Base-by-base conservation (phyloP, 2,797 vertebrate genomes). In the Arrhamphus sclerolepis region DNA sequence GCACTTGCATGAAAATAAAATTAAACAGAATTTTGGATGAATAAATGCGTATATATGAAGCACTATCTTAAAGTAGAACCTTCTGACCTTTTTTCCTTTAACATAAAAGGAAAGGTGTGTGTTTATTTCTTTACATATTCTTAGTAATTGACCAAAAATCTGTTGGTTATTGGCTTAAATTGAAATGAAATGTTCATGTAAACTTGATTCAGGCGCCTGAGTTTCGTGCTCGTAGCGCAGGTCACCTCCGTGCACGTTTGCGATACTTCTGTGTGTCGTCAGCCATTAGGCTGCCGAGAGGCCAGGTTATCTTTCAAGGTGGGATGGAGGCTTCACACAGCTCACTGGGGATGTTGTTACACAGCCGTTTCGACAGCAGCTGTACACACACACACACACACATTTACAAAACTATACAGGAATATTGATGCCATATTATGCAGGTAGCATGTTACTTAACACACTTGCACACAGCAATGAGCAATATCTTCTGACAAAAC, bases 291-390 rank as follows among this genome's bases (percentile, higher is more conserved):
- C 68, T 61, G 72, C 62, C 50, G 66, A 71, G 67, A 70, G 44
- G 64, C 62, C 7, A 47, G 42, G 70, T 72, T 82, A 79, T 84
- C 72, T 67, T 74, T 84, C 73, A 78, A 62, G 69, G 75, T 66
- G 76, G 76, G 78, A 70, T 56, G 56, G 63, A 80, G 56, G 73
- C 67, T 72, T 70, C 60, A 34, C 62, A 62, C 66, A 56, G 72
- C 41, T 70, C 87, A 66, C 87, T 61, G 62, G 84, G 87, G 81
- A 87, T 41, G 66, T 85, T 75, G 78, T 86, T 85, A 79, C 53
- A 57, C 59, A 73, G 63, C 53, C 40, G 21, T 28, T 52, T 22
- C 47, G 75, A 66, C 64, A 60, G 62, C 52, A 54, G 57, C 18
- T 68, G 57, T 49, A 5, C 57, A 42, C 49, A 41, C 76, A 17